These are phyloP conservation scores for Nansenia antarctica DNA, from an alignment of 2,113 vertebrate species.

Conservation along the genomic window DNA sequence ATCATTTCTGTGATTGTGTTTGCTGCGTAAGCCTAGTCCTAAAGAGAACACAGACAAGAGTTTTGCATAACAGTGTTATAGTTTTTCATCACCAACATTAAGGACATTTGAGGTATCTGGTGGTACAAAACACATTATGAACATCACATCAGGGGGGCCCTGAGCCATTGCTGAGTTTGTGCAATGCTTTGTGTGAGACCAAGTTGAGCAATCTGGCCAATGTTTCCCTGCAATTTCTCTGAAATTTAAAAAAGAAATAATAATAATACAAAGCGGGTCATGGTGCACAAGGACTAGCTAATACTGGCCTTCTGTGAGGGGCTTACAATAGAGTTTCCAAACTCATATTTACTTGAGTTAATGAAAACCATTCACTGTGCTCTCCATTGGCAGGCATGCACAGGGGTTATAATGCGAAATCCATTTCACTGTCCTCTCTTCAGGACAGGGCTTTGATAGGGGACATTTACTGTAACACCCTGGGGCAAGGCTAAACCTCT, in stretches of 20 bases:
- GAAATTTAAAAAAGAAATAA: conserved; percentile 33
- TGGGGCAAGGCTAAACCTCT: background rate
- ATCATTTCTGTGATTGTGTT: no score
- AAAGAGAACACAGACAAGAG: no score
- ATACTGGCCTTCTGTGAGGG: conserved; percentile 21
- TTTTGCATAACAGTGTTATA: no score
- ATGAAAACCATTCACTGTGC: conserved; percentile 44
- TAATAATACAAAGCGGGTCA: conserved; percentile 18
- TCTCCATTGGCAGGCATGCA: background rate
- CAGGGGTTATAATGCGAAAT: background rate
- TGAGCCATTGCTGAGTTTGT: background rate
- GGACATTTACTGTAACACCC: background rate
- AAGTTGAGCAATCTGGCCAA: conserved; percentile 38
- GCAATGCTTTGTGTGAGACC: background rate
- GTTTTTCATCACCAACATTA: no score
- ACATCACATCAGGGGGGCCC: background rate
- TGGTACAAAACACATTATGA: background rate
- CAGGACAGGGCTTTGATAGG: background rate
- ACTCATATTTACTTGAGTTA: conserved; percentile 24
- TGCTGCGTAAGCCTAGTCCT: no score
- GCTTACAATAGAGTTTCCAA: conserved; percentile 14
- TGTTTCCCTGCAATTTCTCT: conserved; percentile 2
- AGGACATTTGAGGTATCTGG: background rate
- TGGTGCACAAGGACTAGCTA: conserved; percentile 9
- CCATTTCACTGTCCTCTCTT: background rate